phyloP scores from a whole-genome alignment of 30 jellyfish, hydroid and myxozoan species.

The Aurelia sp. region DNA sequence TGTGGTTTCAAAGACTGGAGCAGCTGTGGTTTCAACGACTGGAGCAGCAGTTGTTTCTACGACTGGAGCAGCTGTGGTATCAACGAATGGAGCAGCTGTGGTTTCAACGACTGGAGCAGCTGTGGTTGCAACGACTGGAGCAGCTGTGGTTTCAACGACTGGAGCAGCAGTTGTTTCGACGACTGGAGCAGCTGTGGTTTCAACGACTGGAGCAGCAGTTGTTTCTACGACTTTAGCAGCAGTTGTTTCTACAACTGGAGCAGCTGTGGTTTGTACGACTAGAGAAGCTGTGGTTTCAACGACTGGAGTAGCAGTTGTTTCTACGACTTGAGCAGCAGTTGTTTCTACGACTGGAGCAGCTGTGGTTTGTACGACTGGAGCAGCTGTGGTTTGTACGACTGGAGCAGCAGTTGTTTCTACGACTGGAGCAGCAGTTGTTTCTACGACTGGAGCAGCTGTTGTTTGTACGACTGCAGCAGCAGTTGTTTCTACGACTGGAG shows the following conservation, averaged over 20 bases:
- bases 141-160: no score
- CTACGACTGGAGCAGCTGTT: constrained; percentile 10
- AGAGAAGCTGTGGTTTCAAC: neutral
- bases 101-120: no score
- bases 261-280: neutral
- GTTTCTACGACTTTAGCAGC: constrained; percentile 10
- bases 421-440: constrained; percentile 11
- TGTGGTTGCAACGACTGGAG: no score
- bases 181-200: no score
- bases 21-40: no score
- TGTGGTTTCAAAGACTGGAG: no score
- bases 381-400: constrained; percentile 1
- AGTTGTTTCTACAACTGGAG: constrained; percentile 14
- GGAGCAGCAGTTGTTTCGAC: no score
- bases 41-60: no score
- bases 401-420: constrained; percentile 4
- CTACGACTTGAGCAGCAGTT: constrained; percentile 13
- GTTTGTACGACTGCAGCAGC: constrained; percentile 1
- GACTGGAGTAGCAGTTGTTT: constrained; percentile 9
- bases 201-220: neutral
- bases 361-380: constrained; percentile 2
- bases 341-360: constrained; percentile 19
- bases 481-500: constrained; percentile 12
- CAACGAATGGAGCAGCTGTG: neutral
- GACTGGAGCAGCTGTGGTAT: constrained; percentile 15